Percentiles rank a stretch among this genome's conserved stretches.
These are phyloP conservation scores for Cecropterus lyciades DNA, from an alignment of 1,140 invertebrate species.

Conservation along the genomic window DNA sequence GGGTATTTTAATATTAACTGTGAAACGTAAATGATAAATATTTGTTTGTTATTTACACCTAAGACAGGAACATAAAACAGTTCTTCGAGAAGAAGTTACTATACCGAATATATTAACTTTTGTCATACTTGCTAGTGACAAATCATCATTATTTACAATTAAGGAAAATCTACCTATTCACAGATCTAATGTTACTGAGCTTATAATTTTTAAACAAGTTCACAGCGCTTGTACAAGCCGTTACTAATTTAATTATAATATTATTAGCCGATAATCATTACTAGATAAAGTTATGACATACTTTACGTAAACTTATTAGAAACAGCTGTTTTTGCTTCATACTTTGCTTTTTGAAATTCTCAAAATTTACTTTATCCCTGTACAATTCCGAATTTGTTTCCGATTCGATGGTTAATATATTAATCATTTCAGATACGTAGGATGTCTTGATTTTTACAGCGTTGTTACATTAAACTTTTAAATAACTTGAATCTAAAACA, in stretches of 20 bases:
- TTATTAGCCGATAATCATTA: constrained; percentile 40
- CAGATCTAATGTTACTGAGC: constrained; percentile 69
- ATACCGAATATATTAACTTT: constrained; percentile 81
- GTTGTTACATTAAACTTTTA: constrained; percentile 25
- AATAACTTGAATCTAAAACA: constrained; percentile 49
- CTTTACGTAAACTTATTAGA: constrained; percentile 17
- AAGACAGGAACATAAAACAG: constrained; percentile 83
- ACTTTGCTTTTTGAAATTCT: constrained; percentile 49
- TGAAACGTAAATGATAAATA: constrained; percentile 57
- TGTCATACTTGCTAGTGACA: constrained; percentile 66
- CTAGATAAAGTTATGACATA: constrained; percentile 49
- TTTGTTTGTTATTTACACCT: constrained; percentile 78
- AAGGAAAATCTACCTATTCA: constrained; percentile 72
- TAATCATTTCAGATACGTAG: constrained; percentile 38
- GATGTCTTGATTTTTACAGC: constrained; percentile 36
- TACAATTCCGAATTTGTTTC: constrained; percentile 83
- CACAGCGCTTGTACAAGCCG: constrained; percentile 71
- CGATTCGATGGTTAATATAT: constrained; percentile 54
- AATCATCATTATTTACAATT: constrained; percentile 71
- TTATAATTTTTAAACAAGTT: constrained; percentile 65
- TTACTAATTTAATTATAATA: constrained; percentile 53
- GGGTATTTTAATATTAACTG: constrained; percentile 35
- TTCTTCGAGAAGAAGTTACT: constrained; percentile 71
- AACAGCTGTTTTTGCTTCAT: constrained; percentile 7
- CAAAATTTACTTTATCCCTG: constrained; percentile 74